Evolutionary conservation across 2,888 invertebrate species (phyloP).

Genomic region (Eristalis intricaria): DNA sequence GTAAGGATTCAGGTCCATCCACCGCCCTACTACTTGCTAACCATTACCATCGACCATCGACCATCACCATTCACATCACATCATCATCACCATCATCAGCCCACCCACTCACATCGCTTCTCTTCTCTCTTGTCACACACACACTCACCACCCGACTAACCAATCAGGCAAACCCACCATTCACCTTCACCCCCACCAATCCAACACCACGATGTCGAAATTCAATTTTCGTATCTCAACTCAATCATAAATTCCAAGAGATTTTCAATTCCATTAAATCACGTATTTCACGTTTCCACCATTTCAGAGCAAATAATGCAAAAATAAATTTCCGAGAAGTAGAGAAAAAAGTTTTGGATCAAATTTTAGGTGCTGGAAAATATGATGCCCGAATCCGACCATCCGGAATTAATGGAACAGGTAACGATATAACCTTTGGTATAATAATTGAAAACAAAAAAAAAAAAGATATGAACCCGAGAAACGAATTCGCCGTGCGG

Average conservation of each 20-base stretch:
- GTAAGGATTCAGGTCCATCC: constrained; percentile 36
- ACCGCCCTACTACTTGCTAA: not conserved
- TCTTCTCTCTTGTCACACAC: not conserved
- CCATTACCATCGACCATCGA: constrained; percentile 28
- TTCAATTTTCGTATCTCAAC: constrained; percentile 45
- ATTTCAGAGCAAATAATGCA: constrained; percentile 88
- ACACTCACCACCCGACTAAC: not conserved
- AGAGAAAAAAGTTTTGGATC: constrained; percentile 96
- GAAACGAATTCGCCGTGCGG: not conserved
- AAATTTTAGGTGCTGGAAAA: constrained; percentile 93
- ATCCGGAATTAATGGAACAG: constrained; percentile 96
- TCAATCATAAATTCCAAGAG: constrained; percentile 59
- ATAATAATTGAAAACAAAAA: constrained; percentile 24
- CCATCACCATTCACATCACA: not conserved
- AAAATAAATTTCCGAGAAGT: constrained; percentile 96
- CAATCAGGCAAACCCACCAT: not conserved
- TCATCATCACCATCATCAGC: not conserved
- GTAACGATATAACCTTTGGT: constrained; percentile 83
- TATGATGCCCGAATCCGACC: constrained; percentile 97
- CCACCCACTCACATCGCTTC: not conserved
- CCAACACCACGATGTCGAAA: constrained; percentile 44
- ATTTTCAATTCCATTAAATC: constrained; percentile 71
- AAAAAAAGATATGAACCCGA: constrained; percentile 5
- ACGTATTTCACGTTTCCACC: constrained; percentile 71
- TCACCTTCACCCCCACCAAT: not conserved